Evolutionary conservation across 2,113 vertebrate species (phyloP), one percentile per base, ranked within the genome.

Genomic region (Echinops telfairi): DNA sequence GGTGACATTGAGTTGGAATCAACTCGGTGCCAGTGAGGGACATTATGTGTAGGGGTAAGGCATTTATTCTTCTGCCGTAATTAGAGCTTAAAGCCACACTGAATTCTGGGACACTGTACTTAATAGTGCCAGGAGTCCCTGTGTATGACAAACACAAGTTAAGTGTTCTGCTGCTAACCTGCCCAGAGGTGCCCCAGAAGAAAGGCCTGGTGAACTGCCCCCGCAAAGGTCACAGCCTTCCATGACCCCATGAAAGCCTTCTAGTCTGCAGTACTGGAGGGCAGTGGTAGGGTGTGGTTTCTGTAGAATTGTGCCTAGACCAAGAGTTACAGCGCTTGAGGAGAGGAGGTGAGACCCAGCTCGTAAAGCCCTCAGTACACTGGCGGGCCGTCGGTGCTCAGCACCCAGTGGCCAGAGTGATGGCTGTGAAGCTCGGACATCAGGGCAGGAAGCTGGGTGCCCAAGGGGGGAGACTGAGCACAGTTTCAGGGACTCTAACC

Each of bases 401-500:
- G 36, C 57, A 29, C 73, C 62, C 57, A 27, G n/a, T 33, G 47
- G 29, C n/a, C 4, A 3, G 27, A 6, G n/a, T 8, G 33, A 77
- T 10, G 0, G 47, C 33, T 29, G 19, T 33, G 36, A 47, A 40
- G 71, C 47, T 94, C 91, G 43, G 20, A 15, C 4, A 29, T 77
- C 66, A 68, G 3, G 4, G 71, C 66, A 82, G 84, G 92, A 92
- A 90, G 79, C 38, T 66, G 68, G 92, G 12, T 29, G 40, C 9
- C 31, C 84, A 75, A 78, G 36, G 60, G 60, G 23, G 57, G 70
- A 82, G 38, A 38, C 70, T 84, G 78, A 92, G 86, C 73, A 68
- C 82, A 89, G 36, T 1, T 1, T 33, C 29, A 71, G 29, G 31
- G 31, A 38, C 58, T 57, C 86, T 33, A 70, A 27, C 36, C 82